These are phyloP conservation scores for Meriones unguiculatus DNA, from an alignment of 2,113 vertebrate genomes.

Conservation along the genomic window DNA sequence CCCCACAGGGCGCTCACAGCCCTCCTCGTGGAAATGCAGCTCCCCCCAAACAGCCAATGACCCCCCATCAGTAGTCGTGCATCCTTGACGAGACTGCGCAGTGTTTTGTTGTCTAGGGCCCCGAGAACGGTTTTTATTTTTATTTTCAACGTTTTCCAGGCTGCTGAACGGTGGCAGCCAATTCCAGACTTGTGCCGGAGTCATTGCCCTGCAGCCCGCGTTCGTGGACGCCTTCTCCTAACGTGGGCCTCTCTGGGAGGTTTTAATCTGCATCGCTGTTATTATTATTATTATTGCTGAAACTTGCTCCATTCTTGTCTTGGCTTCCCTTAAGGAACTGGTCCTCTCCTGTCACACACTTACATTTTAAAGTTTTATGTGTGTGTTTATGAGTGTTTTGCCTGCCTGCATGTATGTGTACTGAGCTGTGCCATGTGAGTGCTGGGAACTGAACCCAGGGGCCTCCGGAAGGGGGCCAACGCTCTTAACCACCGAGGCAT, in stretches of 20 bases:
- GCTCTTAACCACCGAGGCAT: background rate
- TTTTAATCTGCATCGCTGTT: background rate
- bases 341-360: background rate
- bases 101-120: background rate
- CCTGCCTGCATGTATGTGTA: background rate
- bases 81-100: background rate
- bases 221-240: background rate
- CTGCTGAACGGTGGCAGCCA: background rate
- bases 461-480: background rate
- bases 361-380: background rate
- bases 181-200: background rate
- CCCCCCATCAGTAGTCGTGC: too few species aligned
- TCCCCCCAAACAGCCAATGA: background rate
- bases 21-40: background rate
- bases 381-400: background rate
- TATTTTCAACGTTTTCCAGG: background rate
- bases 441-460: background rate
- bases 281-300: background rate
- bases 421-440: background rate
- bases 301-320: background rate
- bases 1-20: too few species aligned
- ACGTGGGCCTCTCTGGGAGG: background rate
- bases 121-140: background rate
- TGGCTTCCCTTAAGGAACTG: background rate
- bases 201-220: rapidly evolving